Evolutionary conservation across 2,113 vertebrate species (phyloP).

Genomic region (Orcinus orca): DNA sequence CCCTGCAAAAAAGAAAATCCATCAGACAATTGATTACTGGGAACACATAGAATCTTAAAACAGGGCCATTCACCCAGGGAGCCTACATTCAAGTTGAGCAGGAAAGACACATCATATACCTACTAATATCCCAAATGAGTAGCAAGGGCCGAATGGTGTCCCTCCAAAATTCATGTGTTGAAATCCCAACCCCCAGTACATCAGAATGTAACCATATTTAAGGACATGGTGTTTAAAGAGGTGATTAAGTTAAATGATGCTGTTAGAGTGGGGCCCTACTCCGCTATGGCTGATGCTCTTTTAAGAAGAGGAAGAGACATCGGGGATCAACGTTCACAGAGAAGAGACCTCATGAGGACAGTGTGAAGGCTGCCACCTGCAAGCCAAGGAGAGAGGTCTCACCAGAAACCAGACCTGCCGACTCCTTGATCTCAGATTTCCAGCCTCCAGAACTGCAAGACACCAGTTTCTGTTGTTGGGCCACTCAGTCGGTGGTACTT

Average conservation of each 20-base stretch:
- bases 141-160: not conserved
- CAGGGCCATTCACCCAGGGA: not conserved
- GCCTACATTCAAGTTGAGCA: not conserved
- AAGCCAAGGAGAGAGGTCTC: not conserved
- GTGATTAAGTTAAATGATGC: not conserved
- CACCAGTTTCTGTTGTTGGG: not conserved
- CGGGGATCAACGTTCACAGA: not conserved
- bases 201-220: not conserved
- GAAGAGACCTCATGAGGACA: not conserved
- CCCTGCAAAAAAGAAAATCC: no score
- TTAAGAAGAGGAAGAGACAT: not conserved
- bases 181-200: not conserved
- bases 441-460: not conserved
- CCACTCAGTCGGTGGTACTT: not conserved
- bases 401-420: not conserved
- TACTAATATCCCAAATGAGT: not conserved
- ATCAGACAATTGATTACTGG: not conserved
- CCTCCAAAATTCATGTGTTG: not conserved
- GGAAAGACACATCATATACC: not conserved
- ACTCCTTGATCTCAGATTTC: not conserved
- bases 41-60: not conserved
- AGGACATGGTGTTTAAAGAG: not conserved
- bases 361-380: not conserved
- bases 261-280: not conserved
- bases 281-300: not conserved